Evolutionary conservation across 2,113 vertebrate species (phyloP).

Genomic region (Xyliphius kryptos): DNA sequence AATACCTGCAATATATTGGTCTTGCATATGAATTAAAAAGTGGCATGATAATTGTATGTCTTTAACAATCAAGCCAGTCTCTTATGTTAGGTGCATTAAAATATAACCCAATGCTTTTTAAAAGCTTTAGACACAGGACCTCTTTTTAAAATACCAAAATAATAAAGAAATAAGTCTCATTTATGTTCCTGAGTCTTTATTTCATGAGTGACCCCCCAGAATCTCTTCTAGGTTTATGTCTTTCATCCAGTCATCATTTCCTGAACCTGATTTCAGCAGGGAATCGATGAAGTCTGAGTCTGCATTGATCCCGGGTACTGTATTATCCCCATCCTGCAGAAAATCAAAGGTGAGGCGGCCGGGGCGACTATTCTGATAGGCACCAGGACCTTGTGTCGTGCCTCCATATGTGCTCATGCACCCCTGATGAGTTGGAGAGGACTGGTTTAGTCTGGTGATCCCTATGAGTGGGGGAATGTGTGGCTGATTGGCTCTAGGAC

Average conservation of each 20-base stretch:
- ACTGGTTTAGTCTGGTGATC: slow-evolving; percentile 66
- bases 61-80: slow-evolving; percentile 12
- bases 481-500: slow-evolving; percentile 68
- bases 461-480: slow-evolving; percentile 68
- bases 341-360: slow-evolving; percentile 84
- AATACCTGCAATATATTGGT: slow-evolving; percentile 26
- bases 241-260: slow-evolving; percentile 98
- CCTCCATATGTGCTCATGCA: slow-evolving; percentile 32
- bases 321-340: slow-evolving; percentile 83
- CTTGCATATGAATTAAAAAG: slow-evolving; percentile 29
- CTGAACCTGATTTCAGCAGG: slow-evolving; percentile 88
- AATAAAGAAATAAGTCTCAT: slow-evolving; percentile 1
- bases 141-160: slow-evolving; percentile 31
- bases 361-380: slow-evolving; percentile 74
- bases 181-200: slow-evolving; percentile 23
- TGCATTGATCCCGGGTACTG: slow-evolving; percentile 83
- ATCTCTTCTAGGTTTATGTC: slow-evolving; percentile 97
- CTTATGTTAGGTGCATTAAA: no score
- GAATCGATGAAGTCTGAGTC: slow-evolving; percentile 97
- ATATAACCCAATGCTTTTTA: no score
- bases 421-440: slow-evolving; percentile 65
- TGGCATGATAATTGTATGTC: slow-evolving; percentile 5
- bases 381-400: slow-evolving; percentile 59
- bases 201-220: slow-evolving; percentile 82
- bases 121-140: neutral